Conservation (phyloP, 1,140 invertebrate genomes). For the Apis cerana region DNA sequence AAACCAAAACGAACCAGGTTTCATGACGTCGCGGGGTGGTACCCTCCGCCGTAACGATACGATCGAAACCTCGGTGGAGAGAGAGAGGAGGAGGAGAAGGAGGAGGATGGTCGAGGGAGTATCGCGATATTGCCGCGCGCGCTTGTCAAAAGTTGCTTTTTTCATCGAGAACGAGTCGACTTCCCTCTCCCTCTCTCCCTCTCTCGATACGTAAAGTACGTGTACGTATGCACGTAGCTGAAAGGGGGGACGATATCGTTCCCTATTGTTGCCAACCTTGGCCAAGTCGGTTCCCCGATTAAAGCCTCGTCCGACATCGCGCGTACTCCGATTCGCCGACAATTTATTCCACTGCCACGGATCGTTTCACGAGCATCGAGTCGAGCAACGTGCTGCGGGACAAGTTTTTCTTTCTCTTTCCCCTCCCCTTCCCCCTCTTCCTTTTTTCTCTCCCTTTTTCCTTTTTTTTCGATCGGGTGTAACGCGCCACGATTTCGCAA, state of each 20-base stretch:
- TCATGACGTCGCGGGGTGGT: slow-evolving; percentile 62
- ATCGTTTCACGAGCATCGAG: not conserved
- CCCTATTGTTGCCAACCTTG: too few relatives aligned
- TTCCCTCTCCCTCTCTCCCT: too few relatives aligned
- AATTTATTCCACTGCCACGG: not conserved
- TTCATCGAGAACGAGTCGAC: not conserved
- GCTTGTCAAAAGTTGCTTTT: slow-evolving; percentile 25
- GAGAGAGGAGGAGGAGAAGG: too few relatives aligned
- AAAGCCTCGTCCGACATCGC: not conserved
- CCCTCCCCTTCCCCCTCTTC: too few relatives aligned
- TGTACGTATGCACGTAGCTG: too few relatives aligned
- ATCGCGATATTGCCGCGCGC: slow-evolving; percentile 7
- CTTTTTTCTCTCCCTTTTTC: too few relatives aligned
- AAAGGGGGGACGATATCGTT: too few relatives aligned
- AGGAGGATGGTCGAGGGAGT: slow-evolving; percentile 6
- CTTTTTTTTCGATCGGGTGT: too few relatives aligned
- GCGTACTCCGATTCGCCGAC: not conserved
- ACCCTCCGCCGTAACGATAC: slow-evolving; percentile 60
- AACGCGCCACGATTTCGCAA: not conserved
- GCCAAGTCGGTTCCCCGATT: not conserved
- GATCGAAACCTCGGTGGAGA: slow-evolving; percentile 56
- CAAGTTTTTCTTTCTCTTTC: too few relatives aligned
- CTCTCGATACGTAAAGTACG: too few relatives aligned
- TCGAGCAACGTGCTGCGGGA: not conserved
- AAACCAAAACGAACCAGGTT: slow-evolving; percentile 68